Percentiles rank a stretch among this genome's conserved stretches.
Conservation (phyloP, 2,888 invertebrate genomes). For the Rhagonycha fulva region DNA sequence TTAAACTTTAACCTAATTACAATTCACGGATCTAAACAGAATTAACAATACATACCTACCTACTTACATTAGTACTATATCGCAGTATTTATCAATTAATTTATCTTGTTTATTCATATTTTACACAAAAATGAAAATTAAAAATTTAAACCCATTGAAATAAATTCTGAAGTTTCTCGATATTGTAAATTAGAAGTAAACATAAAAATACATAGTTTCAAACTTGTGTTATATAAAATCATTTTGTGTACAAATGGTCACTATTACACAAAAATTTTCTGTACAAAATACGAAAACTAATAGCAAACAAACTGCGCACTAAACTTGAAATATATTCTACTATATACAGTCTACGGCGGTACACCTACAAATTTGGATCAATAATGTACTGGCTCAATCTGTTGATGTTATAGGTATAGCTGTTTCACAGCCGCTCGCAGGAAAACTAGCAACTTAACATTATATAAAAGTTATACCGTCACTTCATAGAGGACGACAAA, state of each 20-base stretch:
- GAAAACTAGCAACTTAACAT: background rate
- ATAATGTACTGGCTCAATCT: constrained; percentile 3
- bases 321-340: constrained; percentile 1
- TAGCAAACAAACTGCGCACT: constrained; percentile 13
- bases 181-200: background rate
- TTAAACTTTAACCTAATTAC: constrained; percentile 2
- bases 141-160: background rate
- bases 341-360: background rate
- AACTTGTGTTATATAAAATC: background rate
- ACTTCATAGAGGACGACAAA: background rate
- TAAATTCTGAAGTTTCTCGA: background rate
- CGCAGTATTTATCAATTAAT: background rate
- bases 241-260: background rate
- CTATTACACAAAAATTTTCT: background rate
- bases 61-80: background rate
- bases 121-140: background rate
- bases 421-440: background rate
- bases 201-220: background rate
- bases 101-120: background rate
- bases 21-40: background rate
- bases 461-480: background rate
- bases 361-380: constrained; percentile 13
- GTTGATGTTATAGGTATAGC: background rate
- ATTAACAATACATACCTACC: background rate
- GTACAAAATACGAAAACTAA: constrained; percentile 1